A percentile compares a stretch with the other conserved stretches of the same genome.
Evolutionary conservation across 53 echinoderm and acorn worm genomes (phyloP).

Genomic region (Glandiceps talaboti): DNA sequence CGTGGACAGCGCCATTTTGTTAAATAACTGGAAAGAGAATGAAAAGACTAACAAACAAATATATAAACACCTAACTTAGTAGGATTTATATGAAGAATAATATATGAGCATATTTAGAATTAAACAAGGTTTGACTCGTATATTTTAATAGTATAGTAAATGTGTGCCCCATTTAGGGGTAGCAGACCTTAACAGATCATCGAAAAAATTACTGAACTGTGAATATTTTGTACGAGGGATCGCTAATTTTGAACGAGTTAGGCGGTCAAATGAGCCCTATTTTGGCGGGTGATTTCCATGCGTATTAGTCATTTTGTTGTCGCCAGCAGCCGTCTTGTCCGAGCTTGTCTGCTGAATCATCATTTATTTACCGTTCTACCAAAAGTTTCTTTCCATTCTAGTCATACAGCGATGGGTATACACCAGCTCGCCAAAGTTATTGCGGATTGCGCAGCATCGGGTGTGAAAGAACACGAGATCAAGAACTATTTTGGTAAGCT

Average conservation of each 20-base stretch:
- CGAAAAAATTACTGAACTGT: too few species aligned
- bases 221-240: too few species aligned
- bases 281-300: not conserved
- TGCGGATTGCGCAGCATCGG: constrained; percentile 78
- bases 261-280: not conserved
- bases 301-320: not conserved
- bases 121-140: too few species aligned
- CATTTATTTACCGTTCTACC: not conserved
- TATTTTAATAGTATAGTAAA: too few species aligned
- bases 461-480: constrained; percentile 73
- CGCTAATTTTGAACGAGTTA: not conserved
- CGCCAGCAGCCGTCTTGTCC: not conserved
- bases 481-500: constrained; percentile 95
- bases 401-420: constrained; percentile 56
- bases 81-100: too few species aligned
- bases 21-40: too few species aligned
- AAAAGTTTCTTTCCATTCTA: not conserved
- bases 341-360: not conserved
- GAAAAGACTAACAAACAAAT: too few species aligned
- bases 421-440: constrained; percentile 76
- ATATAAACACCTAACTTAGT: too few species aligned
- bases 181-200: too few species aligned
- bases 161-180: too few species aligned
- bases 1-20: constrained; percentile 50
- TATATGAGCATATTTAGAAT: too few species aligned